Evolutionary conservation across 2,113 vertebrate species (phyloP).

Genomic region (Anoura caudifer): DNA sequence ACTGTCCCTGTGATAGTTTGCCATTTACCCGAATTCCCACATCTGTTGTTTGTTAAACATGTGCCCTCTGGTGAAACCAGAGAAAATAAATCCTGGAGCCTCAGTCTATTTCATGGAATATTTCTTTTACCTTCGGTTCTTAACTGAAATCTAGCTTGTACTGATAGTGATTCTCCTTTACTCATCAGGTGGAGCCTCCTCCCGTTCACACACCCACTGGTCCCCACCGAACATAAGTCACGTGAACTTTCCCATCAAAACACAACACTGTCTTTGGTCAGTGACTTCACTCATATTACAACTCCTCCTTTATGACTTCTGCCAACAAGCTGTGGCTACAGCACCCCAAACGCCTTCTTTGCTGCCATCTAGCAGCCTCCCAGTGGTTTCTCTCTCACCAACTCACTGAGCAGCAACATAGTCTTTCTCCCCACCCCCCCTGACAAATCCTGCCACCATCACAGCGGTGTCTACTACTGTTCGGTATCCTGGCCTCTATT

Average conservation of each 20-base stretch:
- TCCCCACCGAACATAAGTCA: neutral
- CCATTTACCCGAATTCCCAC: neutral
- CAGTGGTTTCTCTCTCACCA: neutral
- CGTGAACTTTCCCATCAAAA: neutral
- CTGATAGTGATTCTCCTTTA: neutral
- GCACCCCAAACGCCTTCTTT: neutral
- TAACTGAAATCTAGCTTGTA: neutral
- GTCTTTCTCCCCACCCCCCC: neutral
- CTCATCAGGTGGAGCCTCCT: neutral
- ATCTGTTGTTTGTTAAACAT: neutral
- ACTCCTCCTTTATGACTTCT: neutral
- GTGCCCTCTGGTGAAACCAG: neutral
- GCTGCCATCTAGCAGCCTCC: neutral
- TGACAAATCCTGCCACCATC: neutral
- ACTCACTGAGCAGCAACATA: fast-evolving
- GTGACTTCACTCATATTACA: neutral
- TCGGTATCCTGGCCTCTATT: neutral
- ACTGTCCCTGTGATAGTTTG: neutral
- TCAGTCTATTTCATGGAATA: neutral
- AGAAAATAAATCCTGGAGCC: neutral
- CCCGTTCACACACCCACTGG: fast-evolving
- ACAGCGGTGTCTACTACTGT: neutral
- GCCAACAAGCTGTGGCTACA: neutral
- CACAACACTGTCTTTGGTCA: neutral
- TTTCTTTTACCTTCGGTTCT: neutral